Conservation (phyloP, 2,888 invertebrate species). For the Amitus sp. region DNA sequence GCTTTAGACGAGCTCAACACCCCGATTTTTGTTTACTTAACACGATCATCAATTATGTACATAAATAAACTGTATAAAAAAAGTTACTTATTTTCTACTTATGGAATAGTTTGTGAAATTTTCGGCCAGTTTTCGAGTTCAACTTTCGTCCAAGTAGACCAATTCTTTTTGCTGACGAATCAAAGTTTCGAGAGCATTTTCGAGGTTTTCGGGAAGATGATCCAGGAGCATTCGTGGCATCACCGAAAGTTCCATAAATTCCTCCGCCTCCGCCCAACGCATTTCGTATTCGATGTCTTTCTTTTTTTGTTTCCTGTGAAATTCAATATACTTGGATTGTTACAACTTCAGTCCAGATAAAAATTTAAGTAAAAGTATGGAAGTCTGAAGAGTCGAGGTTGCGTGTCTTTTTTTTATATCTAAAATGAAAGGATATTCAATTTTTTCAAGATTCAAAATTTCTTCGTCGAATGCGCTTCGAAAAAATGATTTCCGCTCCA, state of each 20-base stretch:
- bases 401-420: too few species aligned
- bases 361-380: too few species aligned
- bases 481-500: too few species aligned
- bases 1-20: conserved; percentile 5
- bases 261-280: conserved; percentile 83
- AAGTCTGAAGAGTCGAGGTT: too few species aligned
- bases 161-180: conserved; percentile 64
- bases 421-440: too few species aligned
- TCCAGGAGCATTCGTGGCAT: conserved; percentile 88
- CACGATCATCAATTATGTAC: conserved; percentile 35
- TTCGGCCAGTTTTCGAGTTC: not conserved
- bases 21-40: not conserved
- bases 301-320: conserved; percentile 67
- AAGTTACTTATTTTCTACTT: not conserved
- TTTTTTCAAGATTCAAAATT: too few species aligned
- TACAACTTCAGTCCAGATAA: too few species aligned
- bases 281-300: conserved; percentile 73
- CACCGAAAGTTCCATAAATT: conserved; percentile 83
- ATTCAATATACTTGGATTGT: too few species aligned
- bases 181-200: conserved; percentile 75
- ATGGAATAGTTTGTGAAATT: not conserved
- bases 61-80: conserved; percentile 44
- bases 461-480: too few species aligned
- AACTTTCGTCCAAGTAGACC: conserved; percentile 36
- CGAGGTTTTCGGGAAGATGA: conserved; percentile 85